Percentiles rank a stretch among this genome's conserved stretches.
These are phyloP conservation scores for Cranoglanis bouderius DNA, from an alignment of 2,113 vertebrate species.

Conservation along the genomic window DNA sequence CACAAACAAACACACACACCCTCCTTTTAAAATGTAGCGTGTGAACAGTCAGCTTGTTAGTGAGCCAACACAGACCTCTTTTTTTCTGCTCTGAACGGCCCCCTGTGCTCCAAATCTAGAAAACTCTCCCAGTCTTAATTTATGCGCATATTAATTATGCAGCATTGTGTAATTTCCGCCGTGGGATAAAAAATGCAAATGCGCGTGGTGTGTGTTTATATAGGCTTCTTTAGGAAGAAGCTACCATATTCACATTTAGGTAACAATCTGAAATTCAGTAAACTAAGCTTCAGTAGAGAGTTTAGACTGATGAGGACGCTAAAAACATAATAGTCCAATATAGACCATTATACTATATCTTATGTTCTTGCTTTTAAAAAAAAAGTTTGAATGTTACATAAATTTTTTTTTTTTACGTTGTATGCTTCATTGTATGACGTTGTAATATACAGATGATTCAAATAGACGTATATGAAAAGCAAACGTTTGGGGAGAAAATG, in stretches of 20 bases:
- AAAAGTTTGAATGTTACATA: background rate
- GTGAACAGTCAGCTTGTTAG: slow-evolving; percentile 72
- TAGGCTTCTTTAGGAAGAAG: slow-evolving; percentile 44
- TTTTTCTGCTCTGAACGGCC: slow-evolving; percentile 65
- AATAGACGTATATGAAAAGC: background rate
- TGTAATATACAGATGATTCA: background rate
- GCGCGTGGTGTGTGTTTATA: slow-evolving; percentile 56
- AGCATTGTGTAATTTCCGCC: slow-evolving; percentile 79
- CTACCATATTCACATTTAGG: slow-evolving; percentile 9
- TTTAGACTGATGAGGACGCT: background rate
- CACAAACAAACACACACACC: background rate
- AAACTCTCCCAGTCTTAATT: slow-evolving; percentile 77
- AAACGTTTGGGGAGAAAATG: background rate
- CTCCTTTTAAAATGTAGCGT: slow-evolving; percentile 63
- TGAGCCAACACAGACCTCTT: slow-evolving; percentile 55
- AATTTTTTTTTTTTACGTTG: background rate
- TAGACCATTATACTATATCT: background rate
- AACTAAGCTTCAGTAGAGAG: background rate
- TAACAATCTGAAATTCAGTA: background rate
- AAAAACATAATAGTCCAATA: background rate
- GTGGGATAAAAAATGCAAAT: slow-evolving; percentile 80
- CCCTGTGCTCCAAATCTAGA: slow-evolving; percentile 73
- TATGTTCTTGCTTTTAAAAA: background rate
- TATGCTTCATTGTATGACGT: background rate
- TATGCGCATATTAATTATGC: slow-evolving; percentile 82